Conservation (phyloP, 2,797 vertebrate species). For the Tapirus indicus region DNA sequence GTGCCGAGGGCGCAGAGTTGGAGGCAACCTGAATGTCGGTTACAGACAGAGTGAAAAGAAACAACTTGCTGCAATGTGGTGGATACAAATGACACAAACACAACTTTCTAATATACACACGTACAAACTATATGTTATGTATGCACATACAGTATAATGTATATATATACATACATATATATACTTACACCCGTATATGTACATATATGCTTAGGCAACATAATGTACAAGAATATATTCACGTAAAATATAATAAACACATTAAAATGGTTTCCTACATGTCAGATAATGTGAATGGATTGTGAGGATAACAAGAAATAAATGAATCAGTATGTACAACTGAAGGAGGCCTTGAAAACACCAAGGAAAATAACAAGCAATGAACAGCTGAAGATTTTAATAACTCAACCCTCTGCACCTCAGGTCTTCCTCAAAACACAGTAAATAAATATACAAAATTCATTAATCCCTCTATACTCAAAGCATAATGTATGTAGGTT, state of each 20-base stretch:
- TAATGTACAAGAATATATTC: background rate
- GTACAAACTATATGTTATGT: background rate
- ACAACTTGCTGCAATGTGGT: background rate
- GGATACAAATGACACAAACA: background rate
- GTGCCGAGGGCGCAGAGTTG: background rate
- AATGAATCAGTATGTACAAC: background rate
- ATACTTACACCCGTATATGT: background rate
- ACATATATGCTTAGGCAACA: background rate
- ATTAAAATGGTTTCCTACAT: background rate
- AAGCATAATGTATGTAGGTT: background rate
- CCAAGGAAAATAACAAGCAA: background rate
- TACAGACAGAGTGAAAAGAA: background rate
- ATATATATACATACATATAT: background rate
- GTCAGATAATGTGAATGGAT: background rate
- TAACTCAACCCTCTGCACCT: background rate
- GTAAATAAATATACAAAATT: background rate
- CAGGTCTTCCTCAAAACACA: background rate
- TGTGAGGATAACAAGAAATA: background rate
- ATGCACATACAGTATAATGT: too few species aligned
- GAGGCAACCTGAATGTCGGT: background rate
- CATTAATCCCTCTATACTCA: background rate
- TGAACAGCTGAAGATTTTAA: background rate
- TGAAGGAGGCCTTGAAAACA: background rate
- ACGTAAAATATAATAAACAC: background rate
- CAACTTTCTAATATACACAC: background rate